These are phyloP conservation scores for Apostichopus parvimensis DNA, from an alignment of 35 echinoderm and acorn worm species.

Conservation along the genomic window DNA sequence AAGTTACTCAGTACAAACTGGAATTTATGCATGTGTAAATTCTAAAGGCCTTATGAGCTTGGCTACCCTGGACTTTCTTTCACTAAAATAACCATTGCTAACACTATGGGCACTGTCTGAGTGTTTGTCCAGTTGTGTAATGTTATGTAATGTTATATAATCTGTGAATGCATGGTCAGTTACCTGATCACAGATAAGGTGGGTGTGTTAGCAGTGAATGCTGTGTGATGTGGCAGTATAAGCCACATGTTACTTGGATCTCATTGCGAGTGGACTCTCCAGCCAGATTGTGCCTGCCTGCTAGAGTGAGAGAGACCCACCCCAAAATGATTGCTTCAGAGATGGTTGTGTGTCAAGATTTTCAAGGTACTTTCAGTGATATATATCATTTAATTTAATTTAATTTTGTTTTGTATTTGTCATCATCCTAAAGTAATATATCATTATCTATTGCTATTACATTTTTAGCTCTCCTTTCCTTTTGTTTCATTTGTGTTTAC, in stretches of 20 bases:
- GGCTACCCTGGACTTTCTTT: neutral
- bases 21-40: too few relatives aligned
- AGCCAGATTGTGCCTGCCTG: neutral
- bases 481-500: too few relatives aligned
- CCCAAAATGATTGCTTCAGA: neutral
- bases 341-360: neutral
- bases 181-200: neutral
- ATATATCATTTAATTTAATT: too few relatives aligned
- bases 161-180: neutral
- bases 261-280: neutral
- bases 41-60: too few relatives aligned
- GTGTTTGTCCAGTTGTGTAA: constrained; percentile 41
- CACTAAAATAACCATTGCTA: neutral
- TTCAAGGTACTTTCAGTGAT: neutral
- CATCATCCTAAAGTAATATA: too few relatives aligned
- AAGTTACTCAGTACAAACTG: too few relatives aligned
- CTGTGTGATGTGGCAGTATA: neutral
- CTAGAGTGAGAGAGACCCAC: neutral
- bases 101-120: neutral
- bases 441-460: too few relatives aligned
- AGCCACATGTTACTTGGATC: neutral
- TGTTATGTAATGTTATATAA: constrained; percentile 36
- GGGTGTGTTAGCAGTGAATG: neutral
- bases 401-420: too few relatives aligned
- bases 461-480: too few relatives aligned